Evolutionary conservation across 2,888 invertebrate species (phyloP).

Genomic region (Sinotaia quadrata): DNA sequence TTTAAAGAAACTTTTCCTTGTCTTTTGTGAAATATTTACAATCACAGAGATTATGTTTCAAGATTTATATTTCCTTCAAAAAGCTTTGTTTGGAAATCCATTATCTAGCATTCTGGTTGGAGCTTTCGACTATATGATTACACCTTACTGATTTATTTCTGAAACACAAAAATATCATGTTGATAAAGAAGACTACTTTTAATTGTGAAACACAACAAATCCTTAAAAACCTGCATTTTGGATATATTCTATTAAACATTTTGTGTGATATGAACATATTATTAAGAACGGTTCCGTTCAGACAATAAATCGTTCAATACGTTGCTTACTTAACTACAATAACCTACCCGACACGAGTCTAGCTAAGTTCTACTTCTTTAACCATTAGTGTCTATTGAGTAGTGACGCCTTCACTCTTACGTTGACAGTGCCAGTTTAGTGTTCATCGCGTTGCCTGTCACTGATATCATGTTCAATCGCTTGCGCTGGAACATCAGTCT

Average conservation of each 20-base stretch:
- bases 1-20: constrained; percentile 20
- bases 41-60: constrained; percentile 2
- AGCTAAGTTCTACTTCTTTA: not conserved
- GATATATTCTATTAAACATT: not conserved
- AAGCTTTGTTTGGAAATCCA: not conserved
- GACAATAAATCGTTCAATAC: not conserved
- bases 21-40: not conserved
- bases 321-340: not conserved
- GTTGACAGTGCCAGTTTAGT: not conserved
- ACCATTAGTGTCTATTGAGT: constrained; percentile 1
- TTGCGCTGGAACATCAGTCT: constrained; percentile 20
- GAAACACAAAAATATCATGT: not conserved
- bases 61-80: not conserved
- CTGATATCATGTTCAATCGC: not conserved
- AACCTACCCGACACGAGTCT: not conserved
- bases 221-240: not conserved
- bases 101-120: not conserved
- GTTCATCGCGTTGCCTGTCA: not conserved
- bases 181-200: not conserved
- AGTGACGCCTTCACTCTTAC: not conserved
- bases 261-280: not conserved
- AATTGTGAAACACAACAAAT: not conserved
- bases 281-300: not conserved
- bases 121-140: constrained; percentile 1
- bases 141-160: not conserved